These are phyloP conservation scores for Dinocampus coccinellae DNA, from an alignment of 2,888 invertebrate genomes.

Conservation along the genomic window DNA sequence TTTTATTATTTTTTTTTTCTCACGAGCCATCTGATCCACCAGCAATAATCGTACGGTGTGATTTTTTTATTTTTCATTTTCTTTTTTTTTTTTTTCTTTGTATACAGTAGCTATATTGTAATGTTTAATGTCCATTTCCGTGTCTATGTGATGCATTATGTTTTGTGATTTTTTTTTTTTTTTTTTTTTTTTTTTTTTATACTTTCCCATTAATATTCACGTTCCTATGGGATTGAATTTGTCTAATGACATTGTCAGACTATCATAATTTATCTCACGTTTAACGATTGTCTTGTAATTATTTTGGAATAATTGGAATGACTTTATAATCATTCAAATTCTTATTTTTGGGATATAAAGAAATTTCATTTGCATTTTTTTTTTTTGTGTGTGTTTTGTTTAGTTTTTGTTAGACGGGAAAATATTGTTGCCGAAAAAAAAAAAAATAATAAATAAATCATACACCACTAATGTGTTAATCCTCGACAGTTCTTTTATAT, in stretches of 20 bases:
- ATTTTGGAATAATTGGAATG: constrained; percentile 17
- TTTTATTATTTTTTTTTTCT: not conserved
- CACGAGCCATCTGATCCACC: constrained; percentile 17
- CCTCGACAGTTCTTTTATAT: too few species aligned
- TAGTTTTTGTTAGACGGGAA: not conserved
- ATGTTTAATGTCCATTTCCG: constrained; percentile 47
- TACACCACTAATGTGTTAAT: too few species aligned
- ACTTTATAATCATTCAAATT: constrained; percentile 22
- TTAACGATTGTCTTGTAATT: too few species aligned
- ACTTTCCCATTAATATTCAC: not conserved
- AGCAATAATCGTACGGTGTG: constrained; percentile 36
- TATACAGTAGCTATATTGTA: constrained; percentile 39
- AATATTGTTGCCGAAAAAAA: too few species aligned
- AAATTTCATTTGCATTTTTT: not conserved
- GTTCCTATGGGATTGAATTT: not conserved
- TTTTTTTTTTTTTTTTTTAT: constrained; percentile 16
- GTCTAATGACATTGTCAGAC: not conserved
- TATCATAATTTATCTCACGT: not conserved
- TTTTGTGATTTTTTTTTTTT: constrained; percentile 9
- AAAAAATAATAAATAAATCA: too few species aligned
- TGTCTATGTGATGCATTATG: constrained; percentile 45
- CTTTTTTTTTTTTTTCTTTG: constrained; percentile 45
- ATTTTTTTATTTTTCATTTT: too few species aligned
- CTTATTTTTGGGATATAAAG: not conserved
- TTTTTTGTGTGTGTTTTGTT: constrained; percentile 9